Evolutionary conservation across 2,113 vertebrate species (phyloP).

Genomic region (Aplodontia rufa): DNA sequence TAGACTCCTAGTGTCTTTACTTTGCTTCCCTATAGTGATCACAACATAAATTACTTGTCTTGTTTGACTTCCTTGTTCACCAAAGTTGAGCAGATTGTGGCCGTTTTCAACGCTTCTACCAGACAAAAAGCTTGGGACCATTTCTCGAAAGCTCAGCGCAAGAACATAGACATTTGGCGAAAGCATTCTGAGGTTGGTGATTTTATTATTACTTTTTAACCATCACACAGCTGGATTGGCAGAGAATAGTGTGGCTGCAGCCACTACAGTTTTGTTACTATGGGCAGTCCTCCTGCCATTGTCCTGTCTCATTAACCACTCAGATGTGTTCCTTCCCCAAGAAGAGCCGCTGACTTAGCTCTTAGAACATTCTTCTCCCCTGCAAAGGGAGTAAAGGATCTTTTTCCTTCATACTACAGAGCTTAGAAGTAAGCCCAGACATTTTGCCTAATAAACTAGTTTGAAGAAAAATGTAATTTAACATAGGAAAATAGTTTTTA

Average conservation of each 20-base stretch:
- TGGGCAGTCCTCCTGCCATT: conserved; percentile 67
- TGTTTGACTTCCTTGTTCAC: conserved; percentile 98
- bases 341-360: conserved; percentile 68
- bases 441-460: background rate
- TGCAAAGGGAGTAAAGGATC: conserved; percentile 59
- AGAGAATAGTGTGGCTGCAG: conserved; percentile 80
- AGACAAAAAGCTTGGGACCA: conserved; percentile 99
- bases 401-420: background rate
- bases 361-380: conserved; percentile 74
- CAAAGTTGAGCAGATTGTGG: conserved; percentile 99
- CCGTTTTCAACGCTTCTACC: conserved; percentile 98
- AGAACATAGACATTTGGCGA: conserved; percentile 99
- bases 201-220: conserved; percentile 87
- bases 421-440: conserved; percentile 40
- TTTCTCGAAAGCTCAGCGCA: conserved; percentile 99
- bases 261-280: conserved; percentile 65
- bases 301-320: conserved; percentile 54
- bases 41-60: conserved; percentile 99
- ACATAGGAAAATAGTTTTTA: conserved; percentile 10
- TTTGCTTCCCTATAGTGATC: conserved; percentile 91
- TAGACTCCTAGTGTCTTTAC: conserved; percentile 91
- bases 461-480: background rate
- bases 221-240: conserved; percentile 87
- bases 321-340: conserved; percentile 68
- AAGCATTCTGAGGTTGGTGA: conserved; percentile 99